Base-by-base conservation (phyloP, 1,140 invertebrate genomes). In the Zelostemma sp. region DNA sequence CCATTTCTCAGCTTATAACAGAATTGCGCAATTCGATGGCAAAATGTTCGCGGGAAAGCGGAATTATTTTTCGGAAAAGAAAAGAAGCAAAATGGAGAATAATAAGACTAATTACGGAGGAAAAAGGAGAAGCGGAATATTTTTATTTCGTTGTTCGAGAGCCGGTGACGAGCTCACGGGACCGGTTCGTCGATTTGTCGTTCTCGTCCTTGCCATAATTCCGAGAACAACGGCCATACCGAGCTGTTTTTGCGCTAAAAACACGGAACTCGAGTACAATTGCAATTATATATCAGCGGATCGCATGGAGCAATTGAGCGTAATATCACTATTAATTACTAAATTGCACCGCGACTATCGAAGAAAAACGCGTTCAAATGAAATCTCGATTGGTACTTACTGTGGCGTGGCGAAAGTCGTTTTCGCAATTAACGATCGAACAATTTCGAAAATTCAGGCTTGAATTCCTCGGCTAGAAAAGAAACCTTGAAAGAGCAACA, bases 251-350 rank as follows among this genome's bases (percentile, higher is more conserved):
- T 68, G 59, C 55, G 60, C 54, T 56, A 55, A 58, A 70, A 72
- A 70, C 66, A 57, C 70, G 62, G 60, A 66, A 68, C 71, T 74
- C 68, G 72, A 75, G 60, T 67, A 80, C 74, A 77, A 73, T 80
- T 64, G 73, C 78, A 79, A 82, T 82, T 80, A 65, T 40, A 46
- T 41, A 79, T 75, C 68, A 64, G 71, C 73, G 76, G 33, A 35
- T 35, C 33, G 57, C 70, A n/a, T 21, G 31, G 72, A 56, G 77
- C 78, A 81, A 80, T 82, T 82, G 81, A 73, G 71, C 62, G 67
- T 70, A 78, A 79, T 77, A 78, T 82, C 76, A 73, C 75, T 77
- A 81, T 81, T 79, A 82, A 84, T 82, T 82, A 79, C 71, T 80
- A 81, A 82, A 84, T 81, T 77, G 73, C 75, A 64, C 73, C 69